Evolutionary conservation across 2,888 invertebrate genomes (phyloP), one percentile per base, ranked within the genome.

Genomic region (Tetragonisca angustula): DNA sequence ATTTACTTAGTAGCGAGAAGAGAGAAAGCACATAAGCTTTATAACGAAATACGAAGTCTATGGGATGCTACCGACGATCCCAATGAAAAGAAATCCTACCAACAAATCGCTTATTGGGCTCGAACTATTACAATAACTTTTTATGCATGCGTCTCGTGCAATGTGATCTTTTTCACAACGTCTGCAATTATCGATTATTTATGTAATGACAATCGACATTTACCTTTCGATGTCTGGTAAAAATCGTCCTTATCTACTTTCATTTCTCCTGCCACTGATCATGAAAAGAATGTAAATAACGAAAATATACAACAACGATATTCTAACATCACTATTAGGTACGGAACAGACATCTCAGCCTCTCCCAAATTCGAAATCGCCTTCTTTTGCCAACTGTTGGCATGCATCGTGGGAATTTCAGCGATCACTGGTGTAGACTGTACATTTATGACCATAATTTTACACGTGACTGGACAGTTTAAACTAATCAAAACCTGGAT

Each of bases 381-480:
- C 5, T 90, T 91, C 43, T 5, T 69, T 24, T 76, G 62, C 19
- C 90, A 89, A 70, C n/a, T 84, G 2, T 11, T 88, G n/a, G 75
- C 87, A n/a, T 64, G 69, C 4, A 0, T 81, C 17, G 50, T 82
- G 15, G 80, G 81, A 50, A 61, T 59, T n/a, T 36, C 77, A 11
- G 83, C 74, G 15, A 74, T 87, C 3, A 73, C 76, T 9, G 87
- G 86, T 6, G n/a, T 90, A n/a, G 89, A 90, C 54, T 24, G 81
- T 0, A 62, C 84, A 0, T 83, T 89, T 70, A 78, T 88, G 89
- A 83, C 85, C 13, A 69, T 83, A 19, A 74, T 89, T 50, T 36
- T 90, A 3, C 86, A 91, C 76, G 49, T 89, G 2, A 87, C 86
- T n/a, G 88, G 88, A 4, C 89, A 90, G 62, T 90, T 90, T 75